Evolutionary conservation across 2,888 invertebrate genomes (phyloP), one percentile per base, ranked within the genome.

Genomic region (Silvanus unidentatus): DNA sequence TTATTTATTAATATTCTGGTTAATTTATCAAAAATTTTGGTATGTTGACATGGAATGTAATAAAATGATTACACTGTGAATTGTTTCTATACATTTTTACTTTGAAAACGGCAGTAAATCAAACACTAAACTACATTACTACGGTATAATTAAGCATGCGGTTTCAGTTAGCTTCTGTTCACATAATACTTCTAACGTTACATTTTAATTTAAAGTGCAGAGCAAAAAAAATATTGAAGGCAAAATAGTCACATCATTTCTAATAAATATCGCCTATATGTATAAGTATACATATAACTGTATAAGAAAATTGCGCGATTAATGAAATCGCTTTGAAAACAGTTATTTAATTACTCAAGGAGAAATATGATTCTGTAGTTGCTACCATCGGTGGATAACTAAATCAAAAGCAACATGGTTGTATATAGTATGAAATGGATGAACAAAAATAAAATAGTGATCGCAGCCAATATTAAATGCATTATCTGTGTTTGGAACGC

Each of bases 381-480:
- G n/a, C n/a, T n/a, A n/a, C n/a, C n/a, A n/a, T n/a, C n/a, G n/a
- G n/a, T 3, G 22, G 22, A 8, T 5, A 22, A 22, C 3, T 22
- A 22, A 5, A 5, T 22, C 8, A 22, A 5, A 22, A 22, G 22
- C 22, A 22, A 22, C 22, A 22, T 22, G n/a, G n/a, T n/a, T n/a
- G n/a, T n/a, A n/a, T n/a, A n/a, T n/a, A n/a, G n/a, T n/a, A n/a
- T n/a, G 22, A 22, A 22, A 37, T 37, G 37, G 37, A 4, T 16
- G 37, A 38, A 35, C 39, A 40, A 47, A 46, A 50, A 50, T 52
- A 47, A 37, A 46, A 44, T 44, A 32, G 13, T 37, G 46, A 50
- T 50, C 46, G 48, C 44, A 40, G 41, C 48, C 49, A 43, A 53
- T 53, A 52, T 47, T 52, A 47, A 41, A 44, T 45, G 40, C 36